Conservation (phyloP, 2,113 vertebrate genomes). For the Tragelaphus strepsiceros region DNA sequence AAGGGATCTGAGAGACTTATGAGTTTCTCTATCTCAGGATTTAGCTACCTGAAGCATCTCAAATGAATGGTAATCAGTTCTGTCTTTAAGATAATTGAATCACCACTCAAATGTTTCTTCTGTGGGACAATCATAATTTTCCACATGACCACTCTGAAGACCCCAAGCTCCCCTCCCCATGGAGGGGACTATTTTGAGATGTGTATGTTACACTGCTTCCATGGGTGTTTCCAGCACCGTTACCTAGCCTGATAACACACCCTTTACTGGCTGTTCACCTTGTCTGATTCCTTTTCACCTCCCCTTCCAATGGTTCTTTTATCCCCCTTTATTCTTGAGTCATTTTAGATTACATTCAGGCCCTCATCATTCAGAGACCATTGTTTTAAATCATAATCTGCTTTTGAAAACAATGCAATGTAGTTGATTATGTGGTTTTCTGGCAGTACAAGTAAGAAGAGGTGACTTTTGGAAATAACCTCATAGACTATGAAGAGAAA, state of each 20-base stretch:
- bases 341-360: background rate
- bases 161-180: rapidly evolving
- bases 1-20: background rate
- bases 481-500: background rate
- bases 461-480: background rate
- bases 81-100: background rate
- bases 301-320: background rate
- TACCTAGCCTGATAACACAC: background rate
- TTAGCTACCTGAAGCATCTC: background rate
- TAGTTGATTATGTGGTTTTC: background rate
- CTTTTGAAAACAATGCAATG: background rate
- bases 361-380: background rate
- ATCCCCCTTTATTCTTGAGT: background rate
- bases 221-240: background rate
- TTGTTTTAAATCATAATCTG: background rate
- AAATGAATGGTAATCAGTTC: background rate
- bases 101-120: background rate
- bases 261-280: background rate
- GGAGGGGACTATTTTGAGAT: background rate
- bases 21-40: background rate
- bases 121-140: background rate
- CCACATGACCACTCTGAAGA: background rate
- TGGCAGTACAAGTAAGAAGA: background rate
- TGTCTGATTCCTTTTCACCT: background rate
- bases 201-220: background rate